Evolutionary conservation across 2,113 vertebrate species (phyloP), one percentile per base, ranked within the genome.

Genomic region (Entosphenus tridentatus): DNA sequence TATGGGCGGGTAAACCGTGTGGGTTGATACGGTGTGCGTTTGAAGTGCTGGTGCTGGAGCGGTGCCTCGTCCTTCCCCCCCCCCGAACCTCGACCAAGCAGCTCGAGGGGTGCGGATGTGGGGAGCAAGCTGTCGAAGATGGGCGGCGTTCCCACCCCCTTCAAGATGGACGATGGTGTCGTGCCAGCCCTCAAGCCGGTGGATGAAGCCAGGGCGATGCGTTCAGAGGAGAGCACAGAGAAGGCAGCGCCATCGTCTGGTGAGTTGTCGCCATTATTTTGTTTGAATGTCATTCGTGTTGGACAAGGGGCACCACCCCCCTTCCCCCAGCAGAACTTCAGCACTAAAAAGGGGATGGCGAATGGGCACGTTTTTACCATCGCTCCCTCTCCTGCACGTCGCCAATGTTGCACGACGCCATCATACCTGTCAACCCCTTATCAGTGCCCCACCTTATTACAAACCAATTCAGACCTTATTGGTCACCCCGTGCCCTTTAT

Each of bases 191-290:
- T 84, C 71, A 89, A 88, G 81, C 74, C 78, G 2, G 72, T 81
- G 73, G 93, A 95, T 73, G 81, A 87, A 56, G 74, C 80, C 4
- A 67, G 77, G 17, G 75, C 76, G 1, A 83, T 86, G 77, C 55
- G 18, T 69, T 16, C 57, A 13, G 82, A 85, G 13, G 83, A 85
- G 55, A 81, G 77, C 73, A 77, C 71, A 55, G 83, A 84, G 69
- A 98, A 96, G 71, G 83, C 87, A 67, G 87, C 92, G 3, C 81
- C 85, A 3, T 81, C 96, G 71, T 90, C 92, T 85, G 93, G 93
- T 96, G 73, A 81, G 79, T 21, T 74, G 55, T 17, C 12, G 18
- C n/a, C 16, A 16, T 39, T 70, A 14, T 12, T 14, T 13, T 18
- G 18, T 2, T 67, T 67, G 2, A 70, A 39, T 56, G 21, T 11